Base-by-base conservation (phyloP, 2,113 vertebrate genomes). In the Xenotilapia leptura region DNA sequence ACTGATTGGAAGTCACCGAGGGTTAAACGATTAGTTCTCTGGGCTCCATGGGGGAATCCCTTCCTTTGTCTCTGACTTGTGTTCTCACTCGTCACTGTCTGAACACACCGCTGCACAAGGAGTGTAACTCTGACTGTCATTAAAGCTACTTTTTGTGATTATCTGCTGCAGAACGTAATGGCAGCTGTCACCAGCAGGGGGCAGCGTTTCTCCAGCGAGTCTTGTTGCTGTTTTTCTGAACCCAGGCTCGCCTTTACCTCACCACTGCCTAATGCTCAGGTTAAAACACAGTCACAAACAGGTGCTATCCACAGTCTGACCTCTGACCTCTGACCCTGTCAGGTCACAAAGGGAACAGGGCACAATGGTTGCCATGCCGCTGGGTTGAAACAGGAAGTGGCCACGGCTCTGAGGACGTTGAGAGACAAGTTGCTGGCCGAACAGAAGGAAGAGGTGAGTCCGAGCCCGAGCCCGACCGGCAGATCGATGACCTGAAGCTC, bases 381-480 rank as follows among this genome's bases (percentile, higher is more conserved):
- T 1, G 95, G 95, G 4, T 88, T 96, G 83, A 96, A 95, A 89
- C 92, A 94, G 93, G 96, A 96, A 94, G 96, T 96, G 85, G 92
- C 77, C 33, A 80, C 33, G 0, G 92, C 95, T 36, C 92, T 96
- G 88, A 92, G 94, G 68, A 79, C 92, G 10, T 94, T 96, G 70
- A 88, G 95, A 80, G 95, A 96, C 90, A 85, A 96, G 31, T 88
- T 95, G 80, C 81, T 93, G 92, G 94, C 92, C 0, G 95, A 96
- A 8, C 89, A 95, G 88, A 93, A 80, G 68, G 88, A 93, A 77
- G 88, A 93, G 92, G 93, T 94, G 79, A 86, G 58, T 58, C 26
- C 1, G 28, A 53, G 40, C 19, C 6, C 0, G 12, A 28, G 6
- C 9, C 15, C 5, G 40, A 6, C 6, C 14, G 3, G 33, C 11